Evolutionary conservation across 2,888 invertebrate genomes (phyloP).

Genomic region (Drosophila mimetica): DNA sequence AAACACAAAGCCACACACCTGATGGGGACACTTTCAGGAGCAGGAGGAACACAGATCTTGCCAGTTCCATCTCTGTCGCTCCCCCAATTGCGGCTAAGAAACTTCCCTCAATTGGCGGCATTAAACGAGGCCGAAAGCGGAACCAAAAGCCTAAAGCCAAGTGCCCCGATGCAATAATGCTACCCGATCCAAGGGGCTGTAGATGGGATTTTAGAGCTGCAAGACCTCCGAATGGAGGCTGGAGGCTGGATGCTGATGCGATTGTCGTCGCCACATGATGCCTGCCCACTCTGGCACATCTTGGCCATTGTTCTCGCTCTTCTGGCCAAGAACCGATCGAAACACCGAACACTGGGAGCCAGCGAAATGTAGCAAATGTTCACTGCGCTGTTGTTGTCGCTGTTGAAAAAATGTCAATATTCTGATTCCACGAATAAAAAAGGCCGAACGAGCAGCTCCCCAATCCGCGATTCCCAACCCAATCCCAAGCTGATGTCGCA

Average conservation of each 20-base stretch:
- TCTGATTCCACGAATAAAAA: conserved; percentile 81
- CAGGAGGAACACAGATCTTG: conserved; percentile 26
- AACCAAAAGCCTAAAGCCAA: conserved; percentile 31
- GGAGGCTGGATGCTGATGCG: conserved; percentile 36
- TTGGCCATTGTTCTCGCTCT: conserved; percentile 70
- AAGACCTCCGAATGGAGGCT: neutral
- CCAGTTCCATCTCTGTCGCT: conserved; percentile 49
- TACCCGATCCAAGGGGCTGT: conserved; percentile 1
- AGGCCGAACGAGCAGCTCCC: conserved; percentile 58
- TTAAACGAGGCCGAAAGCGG: conserved; percentile 63
- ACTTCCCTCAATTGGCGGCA: conserved; percentile 83
- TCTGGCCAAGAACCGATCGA: conserved; percentile 18
- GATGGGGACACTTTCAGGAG: conserved; percentile 28
- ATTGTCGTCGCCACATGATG: conserved; percentile 70
- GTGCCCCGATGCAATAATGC: conserved; percentile 39
- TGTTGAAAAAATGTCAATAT: conserved; percentile 81
- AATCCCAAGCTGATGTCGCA: conserved; percentile 58
- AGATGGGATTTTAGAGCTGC: neutral
- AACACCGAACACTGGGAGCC: conserved; percentile 62
- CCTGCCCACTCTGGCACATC: conserved; percentile 76
- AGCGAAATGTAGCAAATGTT: conserved; percentile 67
- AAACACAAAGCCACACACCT: conserved; percentile 29
- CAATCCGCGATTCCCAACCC: conserved; percentile 19
- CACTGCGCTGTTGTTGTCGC: conserved; percentile 45
- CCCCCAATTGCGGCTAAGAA: conserved; percentile 49